Conservation (phyloP, 2,888 invertebrate species). For the Incurvaria masculella region DNA sequence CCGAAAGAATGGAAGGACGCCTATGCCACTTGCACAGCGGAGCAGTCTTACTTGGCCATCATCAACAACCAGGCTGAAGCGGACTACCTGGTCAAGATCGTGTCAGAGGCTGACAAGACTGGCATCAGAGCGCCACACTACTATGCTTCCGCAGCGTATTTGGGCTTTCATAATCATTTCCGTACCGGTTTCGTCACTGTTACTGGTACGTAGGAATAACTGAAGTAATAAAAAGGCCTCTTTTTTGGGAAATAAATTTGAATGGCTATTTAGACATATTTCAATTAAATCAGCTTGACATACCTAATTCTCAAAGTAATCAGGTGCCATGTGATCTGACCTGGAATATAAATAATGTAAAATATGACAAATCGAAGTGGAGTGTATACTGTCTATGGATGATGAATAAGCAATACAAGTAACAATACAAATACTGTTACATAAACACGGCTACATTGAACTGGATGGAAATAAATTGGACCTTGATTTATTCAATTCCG, state of each 20-base stretch:
- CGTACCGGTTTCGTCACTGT: conserved; percentile 3
- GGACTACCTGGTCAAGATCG: conserved; percentile 21
- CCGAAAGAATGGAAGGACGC: conserved; percentile 36
- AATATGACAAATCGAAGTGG: no score
- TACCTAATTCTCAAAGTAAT: background rate
- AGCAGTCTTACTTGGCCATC: conserved; percentile 25
- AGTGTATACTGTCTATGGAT: no score
- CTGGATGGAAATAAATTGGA: no score
- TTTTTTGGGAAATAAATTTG: no score
- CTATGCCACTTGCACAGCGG: conserved; percentile 26
- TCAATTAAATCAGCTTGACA: background rate
- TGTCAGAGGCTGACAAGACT: background rate
- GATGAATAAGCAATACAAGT: no score
- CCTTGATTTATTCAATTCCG: no score
- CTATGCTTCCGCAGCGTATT: conserved; percentile 7
- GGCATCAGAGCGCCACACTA: background rate
- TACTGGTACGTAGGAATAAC: no score
- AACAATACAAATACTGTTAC: no score
- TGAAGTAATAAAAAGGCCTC: no score
- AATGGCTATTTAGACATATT: background rate
- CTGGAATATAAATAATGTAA: background rate
- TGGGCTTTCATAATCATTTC: conserved; percentile 17
- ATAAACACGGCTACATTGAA: no score
- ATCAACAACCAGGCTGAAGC: conserved; percentile 30
- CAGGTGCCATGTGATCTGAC: background rate